Conservation (phyloP, 1,140 invertebrate genomes). For the Dufourea novaeangliae region DNA sequence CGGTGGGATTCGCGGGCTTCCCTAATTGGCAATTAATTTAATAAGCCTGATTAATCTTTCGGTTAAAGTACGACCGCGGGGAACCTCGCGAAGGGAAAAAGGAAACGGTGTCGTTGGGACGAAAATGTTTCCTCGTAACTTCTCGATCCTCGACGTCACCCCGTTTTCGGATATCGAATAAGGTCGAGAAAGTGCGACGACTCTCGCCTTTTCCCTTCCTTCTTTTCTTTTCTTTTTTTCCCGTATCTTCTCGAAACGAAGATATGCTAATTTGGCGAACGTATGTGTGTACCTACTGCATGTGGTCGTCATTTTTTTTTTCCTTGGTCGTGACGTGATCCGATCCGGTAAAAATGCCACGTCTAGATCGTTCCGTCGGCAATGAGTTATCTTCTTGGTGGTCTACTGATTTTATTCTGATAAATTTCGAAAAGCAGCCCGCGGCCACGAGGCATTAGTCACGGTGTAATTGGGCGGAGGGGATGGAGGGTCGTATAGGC, state of each 20-base stretch:
- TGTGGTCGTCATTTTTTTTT: conserved; percentile 49
- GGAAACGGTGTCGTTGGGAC: neutral
- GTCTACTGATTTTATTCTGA: conserved; percentile 75
- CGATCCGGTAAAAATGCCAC: conserved; percentile 46
- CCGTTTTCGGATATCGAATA: neutral
- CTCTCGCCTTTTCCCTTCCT: neutral
- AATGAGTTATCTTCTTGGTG: conserved; percentile 71
- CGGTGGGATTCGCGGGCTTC: conserved; percentile 1
- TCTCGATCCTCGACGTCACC: neutral
- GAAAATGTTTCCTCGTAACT: neutral
- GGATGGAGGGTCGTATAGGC: conserved; percentile 37
- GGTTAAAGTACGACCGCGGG: conserved; percentile 9
- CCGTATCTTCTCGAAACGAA: neutral
- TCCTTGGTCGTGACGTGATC: conserved; percentile 14
- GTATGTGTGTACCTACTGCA: too few species aligned
- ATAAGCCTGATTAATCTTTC: conserved; percentile 56
- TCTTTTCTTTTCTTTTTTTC: neutral
- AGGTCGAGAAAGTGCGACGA: neutral
- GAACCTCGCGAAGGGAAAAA: neutral
- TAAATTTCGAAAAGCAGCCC: conserved; percentile 76
- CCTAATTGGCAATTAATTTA: conserved; percentile 67
- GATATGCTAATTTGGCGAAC: conserved; percentile 16
- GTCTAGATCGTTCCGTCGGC: conserved; percentile 32
- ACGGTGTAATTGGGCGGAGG: conserved; percentile 75
- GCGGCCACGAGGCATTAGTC: conserved; percentile 74